Evolutionary conservation across 2,113 vertebrate species (phyloP).

Genomic region (Bubo bubo): DNA sequence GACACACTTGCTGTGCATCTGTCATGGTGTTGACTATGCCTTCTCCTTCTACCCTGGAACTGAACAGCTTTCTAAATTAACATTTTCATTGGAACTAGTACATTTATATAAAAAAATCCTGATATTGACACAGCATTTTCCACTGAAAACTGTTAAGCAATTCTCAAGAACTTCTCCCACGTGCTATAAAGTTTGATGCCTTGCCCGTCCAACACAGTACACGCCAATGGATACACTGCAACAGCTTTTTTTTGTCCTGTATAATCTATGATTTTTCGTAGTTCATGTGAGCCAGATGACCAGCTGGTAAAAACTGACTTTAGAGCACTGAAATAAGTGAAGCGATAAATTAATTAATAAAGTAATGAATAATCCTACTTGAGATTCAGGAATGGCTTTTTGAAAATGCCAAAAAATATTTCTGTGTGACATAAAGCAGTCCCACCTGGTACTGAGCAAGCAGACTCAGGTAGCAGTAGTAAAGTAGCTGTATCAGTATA

Average conservation of each 20-base stretch:
- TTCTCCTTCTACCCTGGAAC: not conserved
- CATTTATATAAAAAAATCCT: not conserved
- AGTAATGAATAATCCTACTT: not conserved
- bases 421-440: not conserved
- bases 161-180: not conserved
- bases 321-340: not conserved
- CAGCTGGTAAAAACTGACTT: not conserved
- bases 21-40: not conserved
- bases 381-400: not conserved
- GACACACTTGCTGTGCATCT: not conserved
- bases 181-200: not conserved
- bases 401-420: not conserved
- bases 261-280: not conserved
- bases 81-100: not conserved
- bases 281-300: not conserved
- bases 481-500: not conserved
- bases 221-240: not conserved
- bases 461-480: not conserved
- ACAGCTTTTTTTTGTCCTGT: not conserved
- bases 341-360: not conserved
- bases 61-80: not conserved
- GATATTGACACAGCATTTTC: not conserved
- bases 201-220: not conserved
- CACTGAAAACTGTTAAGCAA: not conserved
- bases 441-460: not conserved